phyloP scores from a whole-genome alignment of 2,113 vertebrate genomes.

The Vimba vimba region DNA sequence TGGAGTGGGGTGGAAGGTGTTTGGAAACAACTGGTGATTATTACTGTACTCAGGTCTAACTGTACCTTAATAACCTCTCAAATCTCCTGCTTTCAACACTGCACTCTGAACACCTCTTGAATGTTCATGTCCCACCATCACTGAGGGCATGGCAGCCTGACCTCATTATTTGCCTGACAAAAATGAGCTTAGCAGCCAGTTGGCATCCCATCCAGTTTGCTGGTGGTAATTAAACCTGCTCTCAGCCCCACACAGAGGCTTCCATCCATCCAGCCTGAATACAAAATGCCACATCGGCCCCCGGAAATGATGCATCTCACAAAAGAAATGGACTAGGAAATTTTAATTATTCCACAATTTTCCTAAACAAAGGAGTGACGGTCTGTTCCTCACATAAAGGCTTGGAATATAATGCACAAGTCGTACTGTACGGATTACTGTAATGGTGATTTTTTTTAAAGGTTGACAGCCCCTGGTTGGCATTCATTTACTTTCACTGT shows the following conservation, averaged over 20 bases:
- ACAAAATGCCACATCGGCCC: slow-evolving; percentile 59
- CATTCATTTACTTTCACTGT: not conserved
- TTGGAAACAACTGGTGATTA: not conserved
- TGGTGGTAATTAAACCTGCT: slow-evolving; percentile 66
- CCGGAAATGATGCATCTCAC: not conserved
- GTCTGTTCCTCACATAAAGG: not conserved
- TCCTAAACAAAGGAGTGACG: not conserved
- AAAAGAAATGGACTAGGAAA: not conserved
- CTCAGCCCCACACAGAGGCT: slow-evolving; percentile 40
- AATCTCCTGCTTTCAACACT: not conserved
- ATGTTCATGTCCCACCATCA: slow-evolving; percentile 43
- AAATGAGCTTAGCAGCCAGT: slow-evolving; percentile 66
- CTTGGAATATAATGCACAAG: not conserved
- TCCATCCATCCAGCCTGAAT: slow-evolving; percentile 56
- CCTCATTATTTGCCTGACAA: slow-evolving; percentile 65
- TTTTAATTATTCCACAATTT: not conserved
- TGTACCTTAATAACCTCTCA: slow-evolving; percentile 45
- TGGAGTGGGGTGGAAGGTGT: not conserved
- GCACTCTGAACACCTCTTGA: slow-evolving; percentile 31
- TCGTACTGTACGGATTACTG: not conserved
- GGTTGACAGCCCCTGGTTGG: not conserved
- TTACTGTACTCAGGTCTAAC: not conserved
- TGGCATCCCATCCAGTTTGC: slow-evolving; percentile 56
- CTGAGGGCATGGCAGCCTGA: slow-evolving; percentile 52
- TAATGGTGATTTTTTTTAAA: not conserved